Percentiles rank a stretch among this genome's conserved stretches.
Evolutionary conservation across 2,888 invertebrate species (phyloP).

Genomic region (Octonoba sinensis): DNA sequence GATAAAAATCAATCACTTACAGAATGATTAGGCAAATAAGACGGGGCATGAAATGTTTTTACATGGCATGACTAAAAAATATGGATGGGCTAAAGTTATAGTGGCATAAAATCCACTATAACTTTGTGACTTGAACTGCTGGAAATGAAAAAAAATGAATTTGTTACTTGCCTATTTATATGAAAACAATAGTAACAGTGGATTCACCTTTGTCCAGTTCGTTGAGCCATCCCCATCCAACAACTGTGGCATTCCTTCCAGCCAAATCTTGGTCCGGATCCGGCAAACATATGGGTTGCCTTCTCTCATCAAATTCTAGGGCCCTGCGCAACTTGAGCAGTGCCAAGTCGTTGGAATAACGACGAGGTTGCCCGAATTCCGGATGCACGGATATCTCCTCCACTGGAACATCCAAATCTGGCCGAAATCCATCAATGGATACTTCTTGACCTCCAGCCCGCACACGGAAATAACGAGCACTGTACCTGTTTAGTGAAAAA

Average conservation of each 20-base stretch:
- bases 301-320: slow-evolving; percentile 79
- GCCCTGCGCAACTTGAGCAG: slow-evolving; percentile 78
- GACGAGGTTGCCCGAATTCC: slow-evolving; percentile 45
- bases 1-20: no score
- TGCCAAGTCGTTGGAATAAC: slow-evolving; percentile 77
- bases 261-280: slow-evolving; percentile 70
- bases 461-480: slow-evolving; percentile 52
- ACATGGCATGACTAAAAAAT: no score
- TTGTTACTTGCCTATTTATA: no score
- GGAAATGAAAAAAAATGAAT: no score
- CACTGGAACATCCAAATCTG: slow-evolving; percentile 73
- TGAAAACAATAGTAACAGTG: no score
- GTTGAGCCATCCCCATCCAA: slow-evolving; percentile 89
- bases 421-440: slow-evolving; percentile 72
- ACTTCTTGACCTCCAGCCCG: slow-evolving; percentile 80
- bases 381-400: slow-evolving; percentile 76
- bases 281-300: slow-evolving; percentile 85
- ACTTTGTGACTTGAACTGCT: no score
- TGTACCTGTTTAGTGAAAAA: slow-evolving; percentile 27
- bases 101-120: no score
- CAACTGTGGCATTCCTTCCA: slow-evolving; percentile 79
- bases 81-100: no score
- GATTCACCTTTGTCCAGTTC: slow-evolving; percentile 76
- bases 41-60: no score
- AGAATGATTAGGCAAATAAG: no score